Base-by-base conservation (phyloP, 1,140 invertebrate species). In the Paracyclopina nana region DNA sequence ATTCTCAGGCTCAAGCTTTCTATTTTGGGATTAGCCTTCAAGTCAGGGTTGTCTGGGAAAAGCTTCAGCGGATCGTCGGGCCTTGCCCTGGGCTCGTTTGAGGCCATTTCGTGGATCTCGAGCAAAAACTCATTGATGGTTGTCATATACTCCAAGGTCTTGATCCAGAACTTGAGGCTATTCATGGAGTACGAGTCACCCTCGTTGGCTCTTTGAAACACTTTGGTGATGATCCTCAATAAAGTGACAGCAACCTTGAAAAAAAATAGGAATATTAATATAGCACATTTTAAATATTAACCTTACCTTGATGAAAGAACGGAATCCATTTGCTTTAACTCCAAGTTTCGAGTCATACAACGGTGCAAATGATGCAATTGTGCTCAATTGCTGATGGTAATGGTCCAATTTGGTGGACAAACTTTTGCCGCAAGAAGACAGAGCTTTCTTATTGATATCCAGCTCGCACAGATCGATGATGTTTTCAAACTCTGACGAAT, bases 281-380 rank as follows among this genome's bases (percentile, higher is more conserved):
- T n/a, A n/a, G n/a, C n/a, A n/a, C n/a, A n/a, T n/a, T n/a, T n/a
- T n/a, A n/a, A n/a, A n/a, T n/a, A n/a, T n/a, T n/a, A n/a, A n/a
- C n/a, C n/a, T n/a, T n/a, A n/a, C 34, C n/a, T 38, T 38, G n/a
- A 38, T n/a, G 20, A 38, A 38, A n/a, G 34, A 38, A 38, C 34
- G 34, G 8, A 16, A 38, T 38, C 34, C 34, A 9, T 38, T 38
- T n/a, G 34, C 9, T 20, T 38, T 2, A n/a, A 38, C 34, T 3
- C 34, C 34, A n/a, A 20, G 14, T 38, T 38, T 38, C 5, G 34
- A 38, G 34, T 38, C 34, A 38, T 38, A 38, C 2, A 38, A 38
- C 14, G 14, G 34, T 5, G 34, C 34, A 38, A 38, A 38, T 3
- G n/a, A n/a, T 3, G n/a, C n/a, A 20, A 38, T 38, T 3, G 14